Percentiles rank a stretch among this genome's conserved stretches.
Evolutionary conservation across 2,797 vertebrate species (phyloP).

Genomic region (Gallinago stenura): DNA sequence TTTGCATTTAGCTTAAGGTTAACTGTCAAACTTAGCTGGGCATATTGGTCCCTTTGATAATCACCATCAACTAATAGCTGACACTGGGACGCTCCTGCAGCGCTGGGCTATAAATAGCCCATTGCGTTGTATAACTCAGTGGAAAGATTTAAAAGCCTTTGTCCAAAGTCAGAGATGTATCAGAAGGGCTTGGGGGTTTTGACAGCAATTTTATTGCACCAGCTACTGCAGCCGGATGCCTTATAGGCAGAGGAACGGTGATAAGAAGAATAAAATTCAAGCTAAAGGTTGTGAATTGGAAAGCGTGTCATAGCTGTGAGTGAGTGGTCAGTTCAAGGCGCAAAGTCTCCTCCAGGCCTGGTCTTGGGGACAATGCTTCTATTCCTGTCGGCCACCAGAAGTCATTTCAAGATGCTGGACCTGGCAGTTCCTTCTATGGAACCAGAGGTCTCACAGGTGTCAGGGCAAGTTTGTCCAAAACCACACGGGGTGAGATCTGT

Average conservation of each 20-base stretch:
- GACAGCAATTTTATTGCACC: neutral
- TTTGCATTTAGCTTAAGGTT: neutral
- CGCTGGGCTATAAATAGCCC: slow-evolving; percentile 18
- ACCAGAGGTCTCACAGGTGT: neutral
- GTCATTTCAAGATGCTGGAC: neutral
- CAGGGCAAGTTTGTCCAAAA: neutral
- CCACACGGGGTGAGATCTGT: neutral
- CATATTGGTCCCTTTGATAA: neutral
- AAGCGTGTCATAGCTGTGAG: neutral
- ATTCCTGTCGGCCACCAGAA: neutral
- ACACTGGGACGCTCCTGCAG: neutral
- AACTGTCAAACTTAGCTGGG: neutral
- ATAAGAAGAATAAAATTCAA: neutral
- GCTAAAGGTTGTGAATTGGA: neutral
- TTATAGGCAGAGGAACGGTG: neutral
- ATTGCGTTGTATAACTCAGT: neutral
- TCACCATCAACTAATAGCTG: neutral
- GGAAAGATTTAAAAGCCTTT: slow-evolving; percentile 16
- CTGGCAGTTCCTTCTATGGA: neutral
- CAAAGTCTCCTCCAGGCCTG: neutral
- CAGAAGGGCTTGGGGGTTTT: neutral
- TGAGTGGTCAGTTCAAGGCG: neutral
- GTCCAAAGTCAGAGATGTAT: neutral
- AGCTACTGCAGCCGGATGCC: neutral
- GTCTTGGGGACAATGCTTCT: neutral